Percentiles rank a stretch among this genome's conserved stretches.
Evolutionary conservation across 2,888 invertebrate species (phyloP).

Genomic region (Epiblema foenella): DNA sequence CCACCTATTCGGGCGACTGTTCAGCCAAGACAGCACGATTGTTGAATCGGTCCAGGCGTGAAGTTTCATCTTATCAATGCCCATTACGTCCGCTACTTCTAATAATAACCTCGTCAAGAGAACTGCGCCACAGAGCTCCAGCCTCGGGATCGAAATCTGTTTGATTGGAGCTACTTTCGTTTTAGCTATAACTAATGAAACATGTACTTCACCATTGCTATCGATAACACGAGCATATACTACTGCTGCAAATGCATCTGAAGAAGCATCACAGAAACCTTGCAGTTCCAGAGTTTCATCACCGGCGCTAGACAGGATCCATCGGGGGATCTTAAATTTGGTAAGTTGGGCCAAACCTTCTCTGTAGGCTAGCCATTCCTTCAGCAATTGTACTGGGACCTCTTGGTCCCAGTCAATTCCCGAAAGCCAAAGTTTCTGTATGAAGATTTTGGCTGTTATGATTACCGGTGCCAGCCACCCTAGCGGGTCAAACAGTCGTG

Average conservation of each 20-base stretch:
- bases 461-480: background rate
- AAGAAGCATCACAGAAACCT: background rate
- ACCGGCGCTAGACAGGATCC: background rate
- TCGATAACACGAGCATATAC: no score
- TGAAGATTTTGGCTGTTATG: background rate
- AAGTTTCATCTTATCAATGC: background rate
- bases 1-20: slow-evolving; percentile 1
- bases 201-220: background rate
- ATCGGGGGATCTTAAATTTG: background rate
- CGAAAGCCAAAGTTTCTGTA: background rate
- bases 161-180: background rate
- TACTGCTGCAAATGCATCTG: no score
- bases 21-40: slow-evolving; percentile 1
- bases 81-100: background rate
- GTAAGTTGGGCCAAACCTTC: background rate
- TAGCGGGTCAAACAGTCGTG: background rate
- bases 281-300: background rate
- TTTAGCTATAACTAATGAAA: no score
- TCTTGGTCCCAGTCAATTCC: background rate
- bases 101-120: background rate
- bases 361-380: background rate
- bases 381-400: background rate
- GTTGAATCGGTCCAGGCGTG: background rate
- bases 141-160: background rate
- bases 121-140: background rate